Evolutionary conservation across 2,888 invertebrate genomes (phyloP), one percentile per base, ranked within the genome.

Genomic region (Caenorhabditis sp.): DNA sequence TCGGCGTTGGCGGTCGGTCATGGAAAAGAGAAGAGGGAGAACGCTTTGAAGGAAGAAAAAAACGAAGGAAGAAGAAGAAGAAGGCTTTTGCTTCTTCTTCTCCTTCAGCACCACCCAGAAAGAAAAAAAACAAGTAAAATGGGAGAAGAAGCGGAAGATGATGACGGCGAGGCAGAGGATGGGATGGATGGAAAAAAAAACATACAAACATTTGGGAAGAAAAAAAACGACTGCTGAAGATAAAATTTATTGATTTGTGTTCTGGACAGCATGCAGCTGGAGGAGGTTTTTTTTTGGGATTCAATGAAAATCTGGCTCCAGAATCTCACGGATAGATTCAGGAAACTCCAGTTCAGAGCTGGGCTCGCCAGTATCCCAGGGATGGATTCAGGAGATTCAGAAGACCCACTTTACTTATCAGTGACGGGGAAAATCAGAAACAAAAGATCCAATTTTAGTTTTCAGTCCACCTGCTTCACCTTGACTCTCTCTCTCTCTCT

Each of bases 101-200:
- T 22, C 41, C 41, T 61, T 61, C 63, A 16, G 41, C 35, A 31
- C 77, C 77, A 77, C 77, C 77, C 77, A 69, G 63, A 14, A 61
- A 41, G 61, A 79, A 79, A 79, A 76, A 79, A 72, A 68, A 80
- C 73, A 73, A 73, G 73, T 80, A 74, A 74, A 80, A 49, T 47
- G 76, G 59, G 44, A 70, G 69, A 69, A 22, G 54, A 49, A 49
- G 73, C 66, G 38, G 70, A 66, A 63, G 80, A 73, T 68, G 69
- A 73, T 66, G 73, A 77, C 44, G 69, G 51, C 66, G 75, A 51
- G 63, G 73, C 59, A 68, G 69, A 73, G 59, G 73, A 77, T 54
- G 69, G 61, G 73, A 64, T 47, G 58, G 66, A 63, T 26, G 66
- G 31, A 58, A 61, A 69, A 77, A 77, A 69, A 58, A 51, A 41